Conservation (phyloP, 2,888 invertebrate genomes). For the Philaethria dido region DNA sequence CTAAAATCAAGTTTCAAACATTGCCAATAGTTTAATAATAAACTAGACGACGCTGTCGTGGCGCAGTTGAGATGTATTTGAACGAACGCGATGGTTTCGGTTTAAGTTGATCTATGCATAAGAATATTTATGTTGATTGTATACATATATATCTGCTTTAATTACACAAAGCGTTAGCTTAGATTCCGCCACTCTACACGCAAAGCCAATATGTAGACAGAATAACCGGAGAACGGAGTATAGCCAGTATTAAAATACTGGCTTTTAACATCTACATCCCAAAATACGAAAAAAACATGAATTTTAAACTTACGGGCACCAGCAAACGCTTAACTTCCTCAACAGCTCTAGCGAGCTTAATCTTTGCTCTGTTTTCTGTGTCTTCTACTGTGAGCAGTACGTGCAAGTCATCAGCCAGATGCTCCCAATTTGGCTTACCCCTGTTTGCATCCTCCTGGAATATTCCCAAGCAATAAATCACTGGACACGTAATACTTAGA, state of each 20-base stretch:
- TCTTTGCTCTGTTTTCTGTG: constrained; percentile 97
- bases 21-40: constrained; percentile 14
- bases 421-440: constrained; percentile 99
- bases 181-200: background rate
- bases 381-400: constrained; percentile 99
- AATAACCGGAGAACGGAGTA: too few species aligned
- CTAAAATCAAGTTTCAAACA: background rate
- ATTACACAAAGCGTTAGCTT: background rate
- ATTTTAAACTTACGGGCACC: constrained; percentile 92
- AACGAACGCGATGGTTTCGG: background rate
- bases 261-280: too few species aligned
- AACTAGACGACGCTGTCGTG: background rate
- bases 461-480: constrained; percentile 45
- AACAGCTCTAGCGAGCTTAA: constrained; percentile 97
- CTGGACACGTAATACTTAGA: constrained; percentile 44
- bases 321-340: constrained; percentile 99
- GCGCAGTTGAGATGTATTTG: background rate
- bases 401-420: constrained; percentile 98
- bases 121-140: background rate
- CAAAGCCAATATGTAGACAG: too few species aligned
- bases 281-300: too few species aligned
- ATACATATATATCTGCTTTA: too few species aligned
- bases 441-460: constrained; percentile 98
- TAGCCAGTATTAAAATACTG: too few species aligned
- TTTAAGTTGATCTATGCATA: background rate